Conservation (phyloP, 1,140 invertebrate species). For the Sycobia sp. region DNA sequence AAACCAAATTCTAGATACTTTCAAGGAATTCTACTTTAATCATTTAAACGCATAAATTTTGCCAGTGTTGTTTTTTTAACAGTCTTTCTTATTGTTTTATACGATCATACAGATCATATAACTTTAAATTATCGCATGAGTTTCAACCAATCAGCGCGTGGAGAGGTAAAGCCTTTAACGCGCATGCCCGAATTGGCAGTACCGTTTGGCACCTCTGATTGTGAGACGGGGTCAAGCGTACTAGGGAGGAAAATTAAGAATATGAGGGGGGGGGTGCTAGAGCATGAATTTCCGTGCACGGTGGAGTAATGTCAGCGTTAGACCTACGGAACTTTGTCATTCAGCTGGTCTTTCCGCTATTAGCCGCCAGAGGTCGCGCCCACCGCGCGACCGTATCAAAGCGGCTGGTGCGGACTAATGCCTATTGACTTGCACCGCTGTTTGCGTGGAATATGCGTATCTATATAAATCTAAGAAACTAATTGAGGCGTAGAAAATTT, state of each 20-base stretch:
- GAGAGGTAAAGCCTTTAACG: no score
- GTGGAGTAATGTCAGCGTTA: constrained; percentile 30
- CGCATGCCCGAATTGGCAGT: no score
- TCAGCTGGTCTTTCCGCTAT: constrained; percentile 21
- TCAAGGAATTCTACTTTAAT: constrained; percentile 21
- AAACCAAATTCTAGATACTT: constrained; percentile 14
- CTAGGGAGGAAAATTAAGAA: not conserved
- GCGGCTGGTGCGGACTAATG: not conserved
- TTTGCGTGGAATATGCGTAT: no score
- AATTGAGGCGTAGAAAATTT: constrained; percentile 18
- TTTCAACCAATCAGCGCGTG: no score
- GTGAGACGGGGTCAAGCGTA: constrained; percentile 27
- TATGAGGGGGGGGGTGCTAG: not conserved
- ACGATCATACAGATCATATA: no score
- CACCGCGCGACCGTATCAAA: not conserved
- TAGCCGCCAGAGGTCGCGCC: not conserved
- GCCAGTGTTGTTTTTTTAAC: not conserved
- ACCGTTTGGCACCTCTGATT: no score
- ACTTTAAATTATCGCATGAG: no score
- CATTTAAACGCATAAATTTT: constrained; percentile 30
- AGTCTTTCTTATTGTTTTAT: no score
- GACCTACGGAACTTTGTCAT: constrained; percentile 35
- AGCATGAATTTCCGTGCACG: constrained; percentile 23
- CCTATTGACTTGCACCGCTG: no score
- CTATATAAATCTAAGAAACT: not conserved